Evolutionary conservation across 2,888 invertebrate species (phyloP), one percentile per base, ranked within the genome.

Genomic region (Geotrupes spiniger): DNA sequence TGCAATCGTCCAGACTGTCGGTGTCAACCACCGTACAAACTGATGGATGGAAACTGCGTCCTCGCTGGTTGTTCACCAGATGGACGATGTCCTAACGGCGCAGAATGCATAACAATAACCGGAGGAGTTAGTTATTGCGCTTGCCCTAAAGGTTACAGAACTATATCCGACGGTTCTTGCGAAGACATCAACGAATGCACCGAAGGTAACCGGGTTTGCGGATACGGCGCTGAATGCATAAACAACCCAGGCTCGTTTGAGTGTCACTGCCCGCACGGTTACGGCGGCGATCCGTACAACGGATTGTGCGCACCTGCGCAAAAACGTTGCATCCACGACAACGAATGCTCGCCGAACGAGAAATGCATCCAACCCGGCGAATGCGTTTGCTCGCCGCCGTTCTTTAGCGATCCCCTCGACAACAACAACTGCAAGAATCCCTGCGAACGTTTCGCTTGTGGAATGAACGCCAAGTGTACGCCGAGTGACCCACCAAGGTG

Each of bases 81-180:
- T 28, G 87, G 88, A 53, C 84, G 84, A 59, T 94, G 93, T 69
- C 89, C 90, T 1, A 78, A 81, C 52, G 92, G 92, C 6, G 93
- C 93, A 1, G 91, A 94, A 65, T 94, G 94, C 64, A 89, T 94
- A 46, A 83, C 88, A 2, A 92, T 93, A 58, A 87, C 92, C 9
- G 91, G 91, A 16, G 90, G 89, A 40, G 88, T 92, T 1, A 93
- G 92, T 69, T 94, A 94, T 67, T 94, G 94, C 63, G 93, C 93
- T 40, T 94, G 94, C 68, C 93, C 93, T 4, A 85, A 89, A 66
- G 93, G 94, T 10, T 92, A 81, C 69, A 81, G 83, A 48, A 86
- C 89, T 14, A 65, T 77, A 1, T 65, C 76, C 1, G 90, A 92
- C 63, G 90, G 92, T 10, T 81, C 87, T n/a, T 93, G 93, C 65